phyloP scores from a whole-genome alignment of 2,797 vertebrate species.

The Prionace glauca region DNA sequence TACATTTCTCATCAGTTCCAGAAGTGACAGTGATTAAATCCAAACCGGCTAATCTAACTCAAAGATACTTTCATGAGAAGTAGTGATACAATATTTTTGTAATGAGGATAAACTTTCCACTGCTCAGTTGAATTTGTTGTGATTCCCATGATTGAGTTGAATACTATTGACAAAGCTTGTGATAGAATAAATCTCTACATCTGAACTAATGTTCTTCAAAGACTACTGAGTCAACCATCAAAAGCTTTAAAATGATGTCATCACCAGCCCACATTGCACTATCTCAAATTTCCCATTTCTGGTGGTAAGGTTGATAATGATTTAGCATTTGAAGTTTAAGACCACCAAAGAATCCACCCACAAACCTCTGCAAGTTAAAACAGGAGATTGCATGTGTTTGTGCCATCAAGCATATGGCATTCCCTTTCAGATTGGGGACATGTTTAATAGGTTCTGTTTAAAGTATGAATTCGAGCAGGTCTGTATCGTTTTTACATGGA shows the following conservation, averaged over 20 bases:
- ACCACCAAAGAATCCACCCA: background rate
- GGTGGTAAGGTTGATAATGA: background rate
- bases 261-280: conserved; percentile 12
- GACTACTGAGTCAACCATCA: conserved; percentile 19
- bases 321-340: conserved; percentile 25
- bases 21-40: background rate
- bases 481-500: background rate
- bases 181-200: background rate
- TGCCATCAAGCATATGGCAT: background rate
- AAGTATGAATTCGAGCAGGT: background rate
- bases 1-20: background rate
- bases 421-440: background rate
- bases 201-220: conserved; percentile 29
- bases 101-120: background rate
- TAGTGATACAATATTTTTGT: background rate
- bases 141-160: conserved; percentile 4
- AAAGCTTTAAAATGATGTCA: conserved; percentile 29
- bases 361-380: conserved; percentile 12
- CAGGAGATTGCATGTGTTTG: background rate
- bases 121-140: background rate
- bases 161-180: background rate
- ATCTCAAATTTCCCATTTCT: conserved; percentile 23
- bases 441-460: background rate
- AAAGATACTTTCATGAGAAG: background rate
- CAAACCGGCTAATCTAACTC: background rate